A percentile compares a stretch with the other conserved stretches of the same genome.
Conservation (phyloP, 2,797 vertebrate genomes). For the Tragelaphus oryx region DNA sequence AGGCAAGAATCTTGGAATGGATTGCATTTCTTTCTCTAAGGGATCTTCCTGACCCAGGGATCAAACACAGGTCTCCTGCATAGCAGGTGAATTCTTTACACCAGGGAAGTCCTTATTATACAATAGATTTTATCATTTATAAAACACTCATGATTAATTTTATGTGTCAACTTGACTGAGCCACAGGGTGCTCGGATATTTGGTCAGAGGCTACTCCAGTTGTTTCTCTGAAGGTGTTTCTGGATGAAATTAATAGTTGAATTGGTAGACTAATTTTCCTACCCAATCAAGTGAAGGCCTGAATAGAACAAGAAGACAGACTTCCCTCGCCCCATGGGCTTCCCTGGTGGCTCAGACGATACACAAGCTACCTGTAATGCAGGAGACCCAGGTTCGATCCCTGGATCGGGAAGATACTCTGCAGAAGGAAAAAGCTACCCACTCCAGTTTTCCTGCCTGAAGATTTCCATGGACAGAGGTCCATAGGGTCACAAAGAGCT, state of each 20-base stretch:
- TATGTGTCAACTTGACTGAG: not conserved
- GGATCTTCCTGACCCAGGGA: not conserved
- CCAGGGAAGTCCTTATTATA: not conserved
- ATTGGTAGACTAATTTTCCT: not conserved
- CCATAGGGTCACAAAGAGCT: not conserved
- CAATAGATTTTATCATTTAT: not conserved
- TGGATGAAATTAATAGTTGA: not conserved
- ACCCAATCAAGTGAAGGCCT: not conserved
- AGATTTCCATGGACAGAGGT: not conserved
- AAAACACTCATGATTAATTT: not conserved
- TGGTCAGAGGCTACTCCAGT: not conserved
- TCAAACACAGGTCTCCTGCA: not conserved
- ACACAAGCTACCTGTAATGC: not conserved
- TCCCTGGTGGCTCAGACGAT: not conserved
- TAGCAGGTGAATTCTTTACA: not conserved
- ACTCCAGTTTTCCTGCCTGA: not conserved
- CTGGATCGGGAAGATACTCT: not conserved
- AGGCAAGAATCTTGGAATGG: not conserved
- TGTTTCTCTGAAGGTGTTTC: not conserved
- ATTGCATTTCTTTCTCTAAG: not conserved
- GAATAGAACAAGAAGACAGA: not conserved
- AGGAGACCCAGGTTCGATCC: not conserved
- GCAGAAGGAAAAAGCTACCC: not conserved
- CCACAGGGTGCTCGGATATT: not conserved
- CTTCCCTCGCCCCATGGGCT: accelerated